Percentiles rank a stretch among this genome's conserved stretches.
Evolutionary conservation across 2,797 vertebrate species (phyloP).

Genomic region (Myripristis murdjan): DNA sequence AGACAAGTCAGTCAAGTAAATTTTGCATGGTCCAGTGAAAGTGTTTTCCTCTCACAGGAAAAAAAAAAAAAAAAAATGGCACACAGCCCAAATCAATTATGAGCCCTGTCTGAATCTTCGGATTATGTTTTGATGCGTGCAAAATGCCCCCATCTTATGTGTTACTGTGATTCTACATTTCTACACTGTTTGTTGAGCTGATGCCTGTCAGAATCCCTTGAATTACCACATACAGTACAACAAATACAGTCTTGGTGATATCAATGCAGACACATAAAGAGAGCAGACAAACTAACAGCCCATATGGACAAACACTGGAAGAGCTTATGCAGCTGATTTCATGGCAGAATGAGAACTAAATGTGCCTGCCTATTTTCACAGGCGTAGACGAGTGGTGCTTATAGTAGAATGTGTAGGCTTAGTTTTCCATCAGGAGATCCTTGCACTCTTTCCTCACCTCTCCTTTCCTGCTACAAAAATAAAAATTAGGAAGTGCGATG

Average conservation of each 20-base stretch:
- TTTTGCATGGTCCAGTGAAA: too few species aligned
- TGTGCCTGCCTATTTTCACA: neutral
- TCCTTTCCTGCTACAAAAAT: slow-evolving; percentile 23
- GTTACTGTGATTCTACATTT: too few species aligned
- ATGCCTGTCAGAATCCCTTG: too few species aligned
- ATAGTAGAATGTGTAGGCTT: neutral
- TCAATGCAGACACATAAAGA: neutral
- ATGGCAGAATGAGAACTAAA: neutral
- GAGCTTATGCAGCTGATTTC: neutral
- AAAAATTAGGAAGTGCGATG: slow-evolving; percentile 64
- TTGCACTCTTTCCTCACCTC: neutral
- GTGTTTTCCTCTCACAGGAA: too few species aligned
- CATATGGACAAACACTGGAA: neutral
- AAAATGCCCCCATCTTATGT: too few species aligned
- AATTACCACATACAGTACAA: too few species aligned
- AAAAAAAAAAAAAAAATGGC: too few species aligned
- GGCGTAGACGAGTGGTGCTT: neutral
- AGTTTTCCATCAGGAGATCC: neutral
- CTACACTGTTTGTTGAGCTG: too few species aligned
- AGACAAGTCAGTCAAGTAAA: too few species aligned
- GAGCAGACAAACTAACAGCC: neutral
- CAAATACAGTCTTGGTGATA: neutral
- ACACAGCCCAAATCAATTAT: too few species aligned
- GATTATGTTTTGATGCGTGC: too few species aligned
- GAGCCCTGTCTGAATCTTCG: too few species aligned